Base-by-base conservation (phyloP, 2,797 vertebrate species). In the Gila robusta region DNA sequence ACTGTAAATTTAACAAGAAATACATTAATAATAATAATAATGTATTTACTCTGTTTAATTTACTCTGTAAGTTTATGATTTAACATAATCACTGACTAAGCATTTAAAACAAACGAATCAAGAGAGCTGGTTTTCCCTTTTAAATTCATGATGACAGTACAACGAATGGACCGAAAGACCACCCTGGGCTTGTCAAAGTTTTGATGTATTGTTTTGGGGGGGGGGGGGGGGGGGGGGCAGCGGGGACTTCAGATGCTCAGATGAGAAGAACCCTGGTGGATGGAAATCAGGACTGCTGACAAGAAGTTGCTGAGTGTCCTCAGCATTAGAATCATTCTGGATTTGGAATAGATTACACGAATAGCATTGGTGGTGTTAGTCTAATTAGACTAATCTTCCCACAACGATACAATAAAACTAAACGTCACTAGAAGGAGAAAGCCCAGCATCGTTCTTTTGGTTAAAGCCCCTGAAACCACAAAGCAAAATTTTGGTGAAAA, bases 401-500 rank as follows among this genome's bases (percentile, higher is more conserved):
- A 67, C 62, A 76, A n/a, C 69, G 14, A 64, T 69, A 87, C 70
- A 52, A 52, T 83, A 77, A 83, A 78, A 80, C 59, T 32, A 85
- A 69, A 87, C 47, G 37, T 32, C 78, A 88, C 77, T 62, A 81
- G 70, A 44, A 14, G 39, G 86, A 78, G 87, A 92, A 90, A 82
- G 76, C 17, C 23, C 86, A 83, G 0, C 83, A 87, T 93, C 91
- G 91, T 89, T 67, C 87, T 91, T 89, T 93, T 93, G 92, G 26
- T 64, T 26, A 17, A 83, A 47, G 10, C 6, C 41, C 21, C 5
- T 26, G 44, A 44, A 73, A 52, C 28, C 4, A 89, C 37, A 82
- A 71, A 28, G 85, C 86, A 41, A 67, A 69, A 23, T 67, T 16
- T 44, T 49, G 41, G 39, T 39, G 9, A 52, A 47, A 47, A 76